Evolutionary conservation across 2,113 vertebrate species (phyloP).

Genomic region (Parus major): DNA sequence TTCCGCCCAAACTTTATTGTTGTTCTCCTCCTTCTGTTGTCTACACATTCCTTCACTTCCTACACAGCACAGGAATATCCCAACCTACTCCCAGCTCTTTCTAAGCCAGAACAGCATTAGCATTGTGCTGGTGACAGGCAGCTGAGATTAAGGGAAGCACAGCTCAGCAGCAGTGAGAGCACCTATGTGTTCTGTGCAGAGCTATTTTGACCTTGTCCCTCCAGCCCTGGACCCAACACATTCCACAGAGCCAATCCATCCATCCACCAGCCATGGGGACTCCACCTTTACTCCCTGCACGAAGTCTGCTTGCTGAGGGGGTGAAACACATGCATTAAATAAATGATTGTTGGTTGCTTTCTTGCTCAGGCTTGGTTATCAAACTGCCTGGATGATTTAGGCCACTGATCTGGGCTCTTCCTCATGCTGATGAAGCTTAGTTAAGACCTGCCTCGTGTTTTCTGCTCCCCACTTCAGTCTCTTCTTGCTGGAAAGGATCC

Average conservation of each 20-base stretch:
- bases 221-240: not conserved
- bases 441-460: not conserved
- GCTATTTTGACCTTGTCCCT: not conserved
- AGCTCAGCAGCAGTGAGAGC: not conserved
- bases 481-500: not conserved
- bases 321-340: not conserved
- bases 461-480: not conserved
- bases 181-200: rapidly evolving
- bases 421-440: not conserved
- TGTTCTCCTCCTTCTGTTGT: conserved; percentile 22
- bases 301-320: not conserved
- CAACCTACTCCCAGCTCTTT: not conserved
- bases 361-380: not conserved
- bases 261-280: not conserved
- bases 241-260: not conserved
- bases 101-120: not conserved
- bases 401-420: not conserved
- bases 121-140: conserved; percentile 22
- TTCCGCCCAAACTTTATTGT: conserved; percentile 24
- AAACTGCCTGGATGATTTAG: not conserved
- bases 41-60: conserved; percentile 34
- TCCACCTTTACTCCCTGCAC: not conserved
- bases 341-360: not conserved
- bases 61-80: conserved; percentile 41
- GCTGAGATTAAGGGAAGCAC: not conserved